Base-by-base conservation (phyloP, 2,113 vertebrate species). In the Actenoides lindsayi region DNA sequence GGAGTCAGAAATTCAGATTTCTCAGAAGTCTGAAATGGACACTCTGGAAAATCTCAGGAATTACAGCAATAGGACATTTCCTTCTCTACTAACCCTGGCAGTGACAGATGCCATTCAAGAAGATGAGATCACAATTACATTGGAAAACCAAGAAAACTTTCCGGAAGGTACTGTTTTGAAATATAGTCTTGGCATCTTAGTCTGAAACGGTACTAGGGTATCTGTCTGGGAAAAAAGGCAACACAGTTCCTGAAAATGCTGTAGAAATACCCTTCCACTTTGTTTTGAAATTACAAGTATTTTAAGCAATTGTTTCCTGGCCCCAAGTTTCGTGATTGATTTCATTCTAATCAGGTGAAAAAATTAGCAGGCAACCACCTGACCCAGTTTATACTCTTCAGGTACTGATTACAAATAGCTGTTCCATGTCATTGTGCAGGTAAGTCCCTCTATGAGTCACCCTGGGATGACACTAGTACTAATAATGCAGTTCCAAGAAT, bases 131-230 rank as follows among this genome's bases (percentile, higher is more conserved):
- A 62, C 97, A 94, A 91, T 98, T 92, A 97, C 95, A 39, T 62
- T 98, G 74, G 98, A 98, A 94, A 98, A 97, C 51, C 96, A 97
- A 94, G 98, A 98, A 84, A 87, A 98, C 62, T 93, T 98, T 85
- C 96, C 98, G 84, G 97, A 98, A 97, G 98, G 98, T 99, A 97
- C 62, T 67, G 20, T 33, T 82, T 44, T 68, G 42, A 83, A 90
- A 54, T 41, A 56, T 1, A 48, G 10, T 46, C 51, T 81, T 82
- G 20, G 3, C 33, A 25, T 81, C 33, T 69, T 62, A 54, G 13
- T 37, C 54, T 64, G 42, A 93, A 87, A 88, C 23, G 21, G 8
- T 80, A 53, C 54, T 62, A 56, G 20, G 10, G 2, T 46, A 35
- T 15, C 8, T 81, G 7, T 13, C 33, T 28, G 27, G 62, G 0